Evolutionary conservation across 2,797 vertebrate genomes (phyloP).

Genomic region (Coreius guichenoti): DNA sequence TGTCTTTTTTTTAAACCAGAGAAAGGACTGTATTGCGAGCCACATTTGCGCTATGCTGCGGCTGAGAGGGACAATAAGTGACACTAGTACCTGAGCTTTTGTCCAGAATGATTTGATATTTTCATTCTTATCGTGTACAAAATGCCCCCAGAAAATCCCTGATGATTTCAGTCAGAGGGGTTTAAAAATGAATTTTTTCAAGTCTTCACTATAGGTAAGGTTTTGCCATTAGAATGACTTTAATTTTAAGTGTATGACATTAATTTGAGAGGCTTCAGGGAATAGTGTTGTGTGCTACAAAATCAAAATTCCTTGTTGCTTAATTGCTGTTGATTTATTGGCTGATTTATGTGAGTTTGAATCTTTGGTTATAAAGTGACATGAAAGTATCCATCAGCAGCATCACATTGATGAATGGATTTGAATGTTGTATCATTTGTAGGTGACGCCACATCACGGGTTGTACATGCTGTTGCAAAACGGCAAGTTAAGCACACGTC

Average conservation of each 20-base stretch:
- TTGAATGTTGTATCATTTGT: background rate
- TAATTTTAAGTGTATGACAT: background rate
- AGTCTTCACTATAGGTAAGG: background rate
- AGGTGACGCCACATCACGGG: background rate
- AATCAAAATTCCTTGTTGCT: background rate
- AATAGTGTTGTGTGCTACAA: background rate
- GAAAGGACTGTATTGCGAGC: background rate
- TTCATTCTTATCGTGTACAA: background rate
- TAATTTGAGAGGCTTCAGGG: background rate
- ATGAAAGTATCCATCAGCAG: background rate
- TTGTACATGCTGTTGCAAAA: background rate
- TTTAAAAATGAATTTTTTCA: background rate
- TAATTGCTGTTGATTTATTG: too few relatives aligned
- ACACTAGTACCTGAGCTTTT: slow-evolving; percentile 4
- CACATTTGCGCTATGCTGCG: background rate
- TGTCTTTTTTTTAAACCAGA: slow-evolving; percentile 16
- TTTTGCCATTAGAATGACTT: background rate
- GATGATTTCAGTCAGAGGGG: background rate
- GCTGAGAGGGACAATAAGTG: background rate
- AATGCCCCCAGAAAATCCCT: background rate
- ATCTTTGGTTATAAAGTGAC: background rate
- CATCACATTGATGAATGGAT: background rate
- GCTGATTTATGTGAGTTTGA: background rate
- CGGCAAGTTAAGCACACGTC: background rate
- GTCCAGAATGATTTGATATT: background rate